A percentile compares a stretch with the other conserved stretches of the same genome.
Evolutionary conservation across 2,113 vertebrate species (phyloP).

Genomic region (Oxyruncus cristatus): DNA sequence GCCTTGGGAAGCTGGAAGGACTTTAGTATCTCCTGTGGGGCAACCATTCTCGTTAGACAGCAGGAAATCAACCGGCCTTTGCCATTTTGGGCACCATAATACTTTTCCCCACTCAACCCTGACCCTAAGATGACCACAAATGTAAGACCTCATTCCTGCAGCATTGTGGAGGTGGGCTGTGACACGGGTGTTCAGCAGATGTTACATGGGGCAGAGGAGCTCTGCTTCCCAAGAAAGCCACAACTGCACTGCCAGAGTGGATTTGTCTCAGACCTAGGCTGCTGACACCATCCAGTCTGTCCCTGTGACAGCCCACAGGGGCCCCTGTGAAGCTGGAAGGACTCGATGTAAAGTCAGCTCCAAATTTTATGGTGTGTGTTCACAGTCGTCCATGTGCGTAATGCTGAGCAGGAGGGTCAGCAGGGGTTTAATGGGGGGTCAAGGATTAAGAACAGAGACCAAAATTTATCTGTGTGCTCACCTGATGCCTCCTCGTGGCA

Average conservation of each 20-base stretch:
- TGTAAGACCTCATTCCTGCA: accelerated
- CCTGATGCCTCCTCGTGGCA: accelerated
- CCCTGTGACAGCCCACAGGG: not conserved
- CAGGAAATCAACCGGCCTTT: not conserved
- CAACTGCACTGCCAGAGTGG: accelerated
- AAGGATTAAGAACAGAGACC: not conserved
- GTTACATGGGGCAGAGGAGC: accelerated
- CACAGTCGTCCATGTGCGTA: accelerated
- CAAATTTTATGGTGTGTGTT: not conserved
- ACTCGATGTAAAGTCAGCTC: not conserved
- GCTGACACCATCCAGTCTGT: accelerated
- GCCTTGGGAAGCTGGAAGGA: not conserved
- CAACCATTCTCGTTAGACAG: not conserved
- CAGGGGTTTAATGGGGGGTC: not conserved
- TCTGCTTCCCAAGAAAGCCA: not conserved
- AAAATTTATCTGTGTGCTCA: not conserved
- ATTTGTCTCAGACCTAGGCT: accelerated
- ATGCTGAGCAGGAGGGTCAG: accelerated
- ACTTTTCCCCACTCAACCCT: not conserved
- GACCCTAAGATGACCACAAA: not conserved
- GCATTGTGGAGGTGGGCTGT: not conserved
- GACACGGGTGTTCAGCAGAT: not conserved
- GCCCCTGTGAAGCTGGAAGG: not conserved
- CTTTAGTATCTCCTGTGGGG: accelerated
- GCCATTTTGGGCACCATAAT: not conserved